These are phyloP conservation scores for Nymphalis polychloros DNA, from an alignment of 2,888 invertebrate species.

Conservation along the genomic window DNA sequence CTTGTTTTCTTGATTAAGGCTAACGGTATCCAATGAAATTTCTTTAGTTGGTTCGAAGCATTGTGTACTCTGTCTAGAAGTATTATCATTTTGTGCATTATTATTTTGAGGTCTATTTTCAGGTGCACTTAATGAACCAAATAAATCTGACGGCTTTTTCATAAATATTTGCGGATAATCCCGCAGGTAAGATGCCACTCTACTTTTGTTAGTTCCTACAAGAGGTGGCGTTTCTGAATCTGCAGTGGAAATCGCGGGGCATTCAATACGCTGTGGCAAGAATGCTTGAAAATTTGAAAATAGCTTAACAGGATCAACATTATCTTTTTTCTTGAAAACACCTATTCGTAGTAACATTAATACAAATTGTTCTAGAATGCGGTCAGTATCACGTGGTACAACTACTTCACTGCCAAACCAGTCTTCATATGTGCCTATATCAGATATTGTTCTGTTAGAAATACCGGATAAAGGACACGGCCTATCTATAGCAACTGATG, in stretches of 20 bases:
- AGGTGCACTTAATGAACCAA: constrained; percentile 19
- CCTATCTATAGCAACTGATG: constrained; percentile 41
- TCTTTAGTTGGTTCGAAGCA: constrained; percentile 19
- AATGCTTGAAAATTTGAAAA: constrained; percentile 39
- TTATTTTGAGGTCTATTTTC: constrained; percentile 35
- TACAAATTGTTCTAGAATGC: constrained; percentile 71
- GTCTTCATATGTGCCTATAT: constrained; percentile 62
- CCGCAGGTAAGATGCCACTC: constrained; percentile 62
- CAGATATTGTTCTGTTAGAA: constrained; percentile 51
- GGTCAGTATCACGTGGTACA: constrained; percentile 66
- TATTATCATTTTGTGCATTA: not conserved
- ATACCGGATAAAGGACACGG: constrained; percentile 44
- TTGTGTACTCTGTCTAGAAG: constrained; percentile 10
- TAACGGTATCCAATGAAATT: constrained; percentile 15
- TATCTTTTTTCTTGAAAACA: constrained; percentile 55
- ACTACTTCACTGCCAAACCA: constrained; percentile 63
- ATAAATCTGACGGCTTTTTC: constrained; percentile 55
- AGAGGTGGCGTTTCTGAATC: constrained; percentile 58
- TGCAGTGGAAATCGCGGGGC: constrained; percentile 43
- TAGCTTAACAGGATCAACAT: constrained; percentile 42
- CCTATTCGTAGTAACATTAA: constrained; percentile 68
- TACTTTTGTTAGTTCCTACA: constrained; percentile 57
- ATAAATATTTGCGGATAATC: constrained; percentile 74
- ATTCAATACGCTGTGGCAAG: constrained; percentile 36
- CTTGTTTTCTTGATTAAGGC: not conserved